Evolutionary conservation across 2,113 vertebrate species (phyloP).

Genomic region (Toxotes jaculatrix): DNA sequence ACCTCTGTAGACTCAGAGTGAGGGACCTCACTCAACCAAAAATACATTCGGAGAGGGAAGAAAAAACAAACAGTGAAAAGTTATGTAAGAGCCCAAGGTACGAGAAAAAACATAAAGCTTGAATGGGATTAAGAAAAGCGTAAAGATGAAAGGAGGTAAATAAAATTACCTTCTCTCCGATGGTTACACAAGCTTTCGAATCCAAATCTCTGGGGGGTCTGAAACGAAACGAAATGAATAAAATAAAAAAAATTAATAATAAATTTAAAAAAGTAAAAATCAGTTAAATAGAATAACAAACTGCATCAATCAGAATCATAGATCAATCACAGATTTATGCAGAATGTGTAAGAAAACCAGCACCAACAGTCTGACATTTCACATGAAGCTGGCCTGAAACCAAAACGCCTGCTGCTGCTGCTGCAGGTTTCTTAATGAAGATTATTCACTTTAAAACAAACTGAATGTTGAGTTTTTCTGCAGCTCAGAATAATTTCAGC

Average conservation of each 20-base stretch:
- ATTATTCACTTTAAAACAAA: background rate
- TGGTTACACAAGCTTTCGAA: conserved; percentile 95
- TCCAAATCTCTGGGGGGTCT: conserved; percentile 97
- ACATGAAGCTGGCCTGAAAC: background rate
- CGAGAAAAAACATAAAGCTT: background rate
- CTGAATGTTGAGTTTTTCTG: background rate
- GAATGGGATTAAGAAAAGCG: conserved; percentile 2
- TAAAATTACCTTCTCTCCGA: conserved; percentile 90
- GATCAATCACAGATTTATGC: too few species aligned
- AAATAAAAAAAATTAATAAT: too few species aligned
- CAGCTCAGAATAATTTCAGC: background rate
- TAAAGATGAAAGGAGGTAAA: conserved; percentile 1
- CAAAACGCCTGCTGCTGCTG: conserved; percentile 25
- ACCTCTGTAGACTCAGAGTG: conserved; percentile 1
- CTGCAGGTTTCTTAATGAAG: conserved; percentile 16
- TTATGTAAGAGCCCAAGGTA: conserved; percentile 4
- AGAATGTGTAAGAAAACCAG: too few species aligned
- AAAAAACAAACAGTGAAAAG: background rate
- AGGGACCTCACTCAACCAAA: background rate
- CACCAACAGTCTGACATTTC: background rate
- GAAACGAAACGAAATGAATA: conserved; percentile 13
- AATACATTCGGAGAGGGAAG: background rate
- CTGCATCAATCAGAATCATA: too few species aligned
- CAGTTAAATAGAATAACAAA: background rate
- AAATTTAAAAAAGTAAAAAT: too few species aligned